A percentile compares a stretch with the other conserved stretches of the same genome.
phyloP scores from a whole-genome alignment of 2,797 vertebrate genomes.

The Molothrus aeneus region DNA sequence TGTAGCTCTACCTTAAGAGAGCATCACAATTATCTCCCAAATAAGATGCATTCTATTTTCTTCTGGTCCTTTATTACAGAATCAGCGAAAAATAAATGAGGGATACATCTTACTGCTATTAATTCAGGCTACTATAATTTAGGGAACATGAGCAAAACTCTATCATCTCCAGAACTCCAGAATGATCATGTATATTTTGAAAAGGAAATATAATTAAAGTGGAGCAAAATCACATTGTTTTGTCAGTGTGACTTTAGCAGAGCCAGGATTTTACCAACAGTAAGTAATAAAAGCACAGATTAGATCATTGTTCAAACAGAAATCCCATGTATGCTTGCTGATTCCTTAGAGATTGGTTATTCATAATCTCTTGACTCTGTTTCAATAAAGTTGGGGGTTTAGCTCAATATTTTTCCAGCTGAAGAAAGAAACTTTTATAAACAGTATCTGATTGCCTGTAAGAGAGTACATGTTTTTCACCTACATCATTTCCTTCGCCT shows the following conservation, averaged over 20 bases:
- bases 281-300: slow-evolving; percentile 35
- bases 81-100: not conserved
- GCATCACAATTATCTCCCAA: not conserved
- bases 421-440: slow-evolving; percentile 7
- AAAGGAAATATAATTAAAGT: slow-evolving; percentile 27
- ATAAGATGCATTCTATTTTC: not conserved
- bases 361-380: slow-evolving; percentile 47
- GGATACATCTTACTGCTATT: not conserved
- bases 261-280: slow-evolving; percentile 9
- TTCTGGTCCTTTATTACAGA: not conserved
- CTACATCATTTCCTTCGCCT: not conserved
- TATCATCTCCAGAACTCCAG: not conserved
- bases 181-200: not conserved
- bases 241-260: not conserved
- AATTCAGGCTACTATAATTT: not conserved
- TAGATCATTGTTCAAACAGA: slow-evolving; percentile 44
- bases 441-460: not conserved
- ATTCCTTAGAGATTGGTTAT: slow-evolving; percentile 38
- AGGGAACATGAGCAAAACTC: not conserved
- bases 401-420: slow-evolving; percentile 31
- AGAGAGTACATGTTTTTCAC: not conserved
- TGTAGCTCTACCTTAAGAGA: not conserved
- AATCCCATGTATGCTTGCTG: slow-evolving; percentile 10
- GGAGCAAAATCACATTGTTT: slow-evolving; percentile 9
- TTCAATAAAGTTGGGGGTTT: slow-evolving; percentile 53